Conservation (phyloP, 2,113 vertebrate genomes). For the Nesoenas mayeri region DNA sequence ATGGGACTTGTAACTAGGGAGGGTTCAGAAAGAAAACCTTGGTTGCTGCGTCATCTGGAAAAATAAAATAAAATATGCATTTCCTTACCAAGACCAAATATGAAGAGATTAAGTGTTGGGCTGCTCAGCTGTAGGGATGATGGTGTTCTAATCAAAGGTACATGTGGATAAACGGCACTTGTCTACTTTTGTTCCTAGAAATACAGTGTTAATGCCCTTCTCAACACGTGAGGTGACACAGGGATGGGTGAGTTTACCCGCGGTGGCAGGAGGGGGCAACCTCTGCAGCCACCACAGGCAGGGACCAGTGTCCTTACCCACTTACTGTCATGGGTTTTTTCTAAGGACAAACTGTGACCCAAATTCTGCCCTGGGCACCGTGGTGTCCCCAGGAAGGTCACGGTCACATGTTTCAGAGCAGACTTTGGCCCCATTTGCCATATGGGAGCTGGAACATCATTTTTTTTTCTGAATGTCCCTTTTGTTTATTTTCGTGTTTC, state of each 20-base stretch:
- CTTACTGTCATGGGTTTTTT: neutral
- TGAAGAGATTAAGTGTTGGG: neutral
- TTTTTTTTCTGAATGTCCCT: neutral
- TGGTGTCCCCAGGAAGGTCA: neutral
- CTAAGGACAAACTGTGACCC: neutral
- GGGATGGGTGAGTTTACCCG: neutral
- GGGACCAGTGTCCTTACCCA: accelerated
- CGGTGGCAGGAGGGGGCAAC: neutral
- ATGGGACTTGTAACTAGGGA: neutral
- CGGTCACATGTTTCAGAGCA: constrained; percentile 22
- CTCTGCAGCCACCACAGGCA: neutral
- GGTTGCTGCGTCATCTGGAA: neutral
- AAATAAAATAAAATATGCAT: neutral
- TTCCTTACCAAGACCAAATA: neutral
- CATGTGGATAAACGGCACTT: accelerated
- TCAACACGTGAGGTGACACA: neutral
- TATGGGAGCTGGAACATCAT: constrained; percentile 26
- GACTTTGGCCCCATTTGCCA: constrained; percentile 55
- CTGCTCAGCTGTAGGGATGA: neutral
- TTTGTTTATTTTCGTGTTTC: constrained; percentile 17
- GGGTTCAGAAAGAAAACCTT: neutral
- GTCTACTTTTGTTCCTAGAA: neutral
- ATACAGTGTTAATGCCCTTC: neutral
- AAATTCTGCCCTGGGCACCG: neutral
- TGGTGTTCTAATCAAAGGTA: neutral